Base-by-base conservation (phyloP, 1,140 invertebrate species). In the Cheumatopsyche charites region DNA sequence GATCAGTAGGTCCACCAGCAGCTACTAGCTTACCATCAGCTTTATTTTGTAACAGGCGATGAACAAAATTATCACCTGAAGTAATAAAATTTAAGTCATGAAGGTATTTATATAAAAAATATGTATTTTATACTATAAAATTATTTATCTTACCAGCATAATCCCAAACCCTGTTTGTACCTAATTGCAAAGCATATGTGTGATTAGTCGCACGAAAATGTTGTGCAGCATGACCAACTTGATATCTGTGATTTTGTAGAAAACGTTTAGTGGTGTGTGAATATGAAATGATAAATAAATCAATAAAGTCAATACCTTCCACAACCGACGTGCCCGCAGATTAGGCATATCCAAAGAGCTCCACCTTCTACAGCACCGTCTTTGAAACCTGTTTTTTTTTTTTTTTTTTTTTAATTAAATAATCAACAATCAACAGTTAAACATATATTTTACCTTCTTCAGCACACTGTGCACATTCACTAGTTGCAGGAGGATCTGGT, bases 321-420 rank as follows among this genome's bases (percentile, higher is more conserved):
- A 85, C 98, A 99, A 42, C 98, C 98, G 52, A 99, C 91, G 83
- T 99, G 93, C 12, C 98, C 98, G 84, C 98, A 99, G 73, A 99
- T 97, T 15, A 99, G 84, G 82, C 98, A 99, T 75, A 99, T 98
- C 98, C 98, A 99, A 0, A 99, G 83, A 73, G 94, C 93, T 80
- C 97, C 92, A 0, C 85, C 85, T 78, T 83, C 82, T 15, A 77
- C 78, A 74, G 89, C 79, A 63, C 83, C 85, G 69, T 78, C 78
- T 79, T 76, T 80, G 82, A 58, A 26, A 47, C 55, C 73, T 76
- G 52, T 5, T 25, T 49, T 5, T n/a, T n/a, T n/a, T n/a, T n/a
- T n/a, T n/a, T n/a, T n/a, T n/a, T n/a, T n/a, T n/a, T n/a, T n/a
- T n/a, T n/a, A n/a, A n/a, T n/a, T n/a, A n/a, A n/a, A n/a, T n/a